phyloP scores from a whole-genome alignment of 2,888 invertebrate genomes.

The Homarus gammarus region DNA sequence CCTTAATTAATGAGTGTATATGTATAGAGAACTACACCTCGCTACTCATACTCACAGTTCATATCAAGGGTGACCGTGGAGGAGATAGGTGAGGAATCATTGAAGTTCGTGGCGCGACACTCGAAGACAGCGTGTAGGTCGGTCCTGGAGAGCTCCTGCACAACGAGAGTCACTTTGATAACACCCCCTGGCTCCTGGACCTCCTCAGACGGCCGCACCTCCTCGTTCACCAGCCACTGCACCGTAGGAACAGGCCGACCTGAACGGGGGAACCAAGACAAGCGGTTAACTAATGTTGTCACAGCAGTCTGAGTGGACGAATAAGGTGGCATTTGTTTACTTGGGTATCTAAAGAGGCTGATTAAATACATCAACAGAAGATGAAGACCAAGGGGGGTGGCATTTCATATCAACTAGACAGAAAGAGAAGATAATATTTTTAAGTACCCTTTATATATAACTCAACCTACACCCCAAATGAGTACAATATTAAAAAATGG shows the following conservation, averaged over 20 bases:
- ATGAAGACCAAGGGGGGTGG: neutral
- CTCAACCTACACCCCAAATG: too few relatives aligned
- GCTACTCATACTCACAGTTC: conserved; percentile 73
- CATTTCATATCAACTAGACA: too few relatives aligned
- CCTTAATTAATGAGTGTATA: neutral
- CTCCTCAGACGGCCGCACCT: conserved; percentile 40
- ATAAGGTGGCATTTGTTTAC: too few relatives aligned
- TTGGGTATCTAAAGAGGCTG: too few relatives aligned
- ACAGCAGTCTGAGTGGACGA: too few relatives aligned
- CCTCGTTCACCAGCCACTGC: conserved; percentile 72
- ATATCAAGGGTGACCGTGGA: conserved; percentile 75
- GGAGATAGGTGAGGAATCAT: conserved; percentile 72
- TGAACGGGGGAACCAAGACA: neutral
- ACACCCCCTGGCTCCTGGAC: conserved; percentile 43
- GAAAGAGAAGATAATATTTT: too few relatives aligned
- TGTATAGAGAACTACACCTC: neutral
- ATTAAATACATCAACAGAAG: too few relatives aligned
- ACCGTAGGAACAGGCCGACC: conserved; percentile 71
- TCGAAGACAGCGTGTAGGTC: conserved; percentile 75
- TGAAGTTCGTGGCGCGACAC: conserved; percentile 75
- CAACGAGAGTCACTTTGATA: conserved; percentile 51
- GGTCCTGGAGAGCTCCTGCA: conserved; percentile 56
- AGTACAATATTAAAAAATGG: too few relatives aligned
- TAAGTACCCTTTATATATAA: too few relatives aligned
- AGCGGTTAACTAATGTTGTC: too few relatives aligned